These are phyloP conservation scores for Hypomesus transpacificus DNA, from an alignment of 2,113 vertebrate genomes.

Conservation along the genomic window DNA sequence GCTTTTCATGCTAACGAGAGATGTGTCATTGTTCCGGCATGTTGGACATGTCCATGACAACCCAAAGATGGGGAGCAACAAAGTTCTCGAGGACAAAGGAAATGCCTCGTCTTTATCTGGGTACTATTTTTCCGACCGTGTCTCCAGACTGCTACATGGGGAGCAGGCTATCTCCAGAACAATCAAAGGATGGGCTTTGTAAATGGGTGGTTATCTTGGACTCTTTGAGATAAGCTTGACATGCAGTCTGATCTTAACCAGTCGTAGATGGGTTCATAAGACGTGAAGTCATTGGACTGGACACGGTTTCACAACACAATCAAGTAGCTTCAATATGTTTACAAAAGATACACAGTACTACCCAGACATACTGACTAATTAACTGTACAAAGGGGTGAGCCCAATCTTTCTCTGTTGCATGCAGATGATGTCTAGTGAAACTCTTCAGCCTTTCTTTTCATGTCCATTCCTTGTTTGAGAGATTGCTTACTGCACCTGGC, in stretches of 20 bases:
- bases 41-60: slow-evolving; percentile 43
- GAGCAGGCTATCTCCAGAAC: slow-evolving; percentile 50
- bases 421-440: slow-evolving; percentile 79
- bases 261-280: slow-evolving; percentile 41
- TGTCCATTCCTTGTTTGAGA: slow-evolving; percentile 69
- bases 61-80: slow-evolving; percentile 62
- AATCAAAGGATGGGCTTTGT: slow-evolving; percentile 55
- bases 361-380: slow-evolving; percentile 60
- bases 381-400: slow-evolving; percentile 71
- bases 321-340: slow-evolving; percentile 73
- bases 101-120: slow-evolving; percentile 12
- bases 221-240: slow-evolving; percentile 55
- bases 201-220: slow-evolving; percentile 56
- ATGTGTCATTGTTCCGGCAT: slow-evolving; percentile 41
- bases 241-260: slow-evolving; percentile 30
- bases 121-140: slow-evolving; percentile 44
- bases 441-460: slow-evolving; percentile 68
- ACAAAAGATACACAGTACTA: slow-evolving; percentile 69
- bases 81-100: slow-evolving; percentile 18
- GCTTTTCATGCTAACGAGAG: slow-evolving; percentile 38
- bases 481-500: slow-evolving; percentile 56
- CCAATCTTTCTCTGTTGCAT: slow-evolving; percentile 77
- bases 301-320: slow-evolving; percentile 63
- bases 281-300: slow-evolving; percentile 22
- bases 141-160: slow-evolving; percentile 53